Base-by-base conservation (phyloP, 92 coral and sea anemone species). In the Phenganax subtilis region DNA sequence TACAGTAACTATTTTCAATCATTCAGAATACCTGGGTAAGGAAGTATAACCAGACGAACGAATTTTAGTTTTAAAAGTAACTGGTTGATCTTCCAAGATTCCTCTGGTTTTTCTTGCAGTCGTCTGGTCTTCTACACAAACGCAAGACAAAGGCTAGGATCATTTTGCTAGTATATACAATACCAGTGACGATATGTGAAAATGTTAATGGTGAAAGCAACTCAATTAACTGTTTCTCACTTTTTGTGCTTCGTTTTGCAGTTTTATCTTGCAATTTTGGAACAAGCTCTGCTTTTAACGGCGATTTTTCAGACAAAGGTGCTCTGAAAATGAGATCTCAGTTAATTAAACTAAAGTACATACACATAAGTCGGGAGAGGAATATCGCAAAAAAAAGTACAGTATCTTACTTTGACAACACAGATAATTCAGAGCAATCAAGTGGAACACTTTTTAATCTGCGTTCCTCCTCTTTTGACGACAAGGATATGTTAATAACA, bases 51-150 rank as follows among this genome's bases (percentile, higher is more conserved):
- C 98, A 7, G 98, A 94, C 20, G 98, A 94, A 67, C 92, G 90
- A 73, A 94, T 93, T 81, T 94, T 94, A n/a, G 92, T 85, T 76
- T 88, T 91, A 72, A 94, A 94, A 20, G 94, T 94, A 44, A 94
- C 81, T 6, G 97, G 97, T 28, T 94, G 92, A 78, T 91, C 90
- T 75, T 77, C 89, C 10, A 83, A 55, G 53, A 60, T 75, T 12
- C 69, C 62, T 76, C 79, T 83, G 51, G 80, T 81, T 51, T 76
- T 79, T 17, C 54, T 54, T 37, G 71, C 51, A 6, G 66, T 62
- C 44, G 47, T 56, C 20, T 63, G 62, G 51, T 79, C 83, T 79
- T 60, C 57, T 47, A 28, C 10, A 72, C 82, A 15, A 51, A 55
- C 37, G 47, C 47, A 5, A 37, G 5, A 37, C 47, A 37, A 37